A percentile compares a stretch with the other conserved stretches of the same genome.
Evolutionary conservation across 2,797 vertebrate genomes (phyloP).

Genomic region (Tokudaia tokunoshimensis): DNA sequence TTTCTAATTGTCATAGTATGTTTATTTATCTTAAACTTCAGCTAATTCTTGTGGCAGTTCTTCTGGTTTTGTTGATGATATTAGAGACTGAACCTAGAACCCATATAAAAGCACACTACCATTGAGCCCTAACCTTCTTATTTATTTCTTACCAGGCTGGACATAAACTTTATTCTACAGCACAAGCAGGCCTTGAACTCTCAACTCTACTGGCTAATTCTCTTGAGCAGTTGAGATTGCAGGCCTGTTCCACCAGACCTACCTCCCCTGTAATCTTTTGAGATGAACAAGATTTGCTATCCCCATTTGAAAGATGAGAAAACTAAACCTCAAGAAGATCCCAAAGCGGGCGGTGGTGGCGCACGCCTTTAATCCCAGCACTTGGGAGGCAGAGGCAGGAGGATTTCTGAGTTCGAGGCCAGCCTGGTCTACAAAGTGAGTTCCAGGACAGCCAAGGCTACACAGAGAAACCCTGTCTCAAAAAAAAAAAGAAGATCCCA

Average conservation of each 20-base stretch:
- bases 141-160: not conserved
- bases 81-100: not conserved
- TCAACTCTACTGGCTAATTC: not conserved
- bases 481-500: constrained; percentile 59
- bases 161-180: not conserved
- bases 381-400: too few species aligned
- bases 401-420: too few species aligned
- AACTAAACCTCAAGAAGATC: constrained; percentile 56
- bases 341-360: too few species aligned
- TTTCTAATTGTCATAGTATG: not conserved
- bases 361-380: too few species aligned
- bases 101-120: not conserved
- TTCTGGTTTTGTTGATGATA: constrained; percentile 11
- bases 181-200: not conserved
- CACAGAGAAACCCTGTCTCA: too few species aligned
- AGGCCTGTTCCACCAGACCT: not conserved
- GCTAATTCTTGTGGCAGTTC: constrained; percentile 32
- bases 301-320: constrained; percentile 39
- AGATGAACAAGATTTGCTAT: not conserved
- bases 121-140: not conserved
- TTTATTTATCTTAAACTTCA: constrained; percentile 29
- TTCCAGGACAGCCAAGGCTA: too few species aligned
- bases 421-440: too few species aligned
- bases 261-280: not conserved
- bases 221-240: not conserved